Base-by-base conservation (phyloP, 2,113 vertebrate genomes). In the Neodon shergylaensis region DNA sequence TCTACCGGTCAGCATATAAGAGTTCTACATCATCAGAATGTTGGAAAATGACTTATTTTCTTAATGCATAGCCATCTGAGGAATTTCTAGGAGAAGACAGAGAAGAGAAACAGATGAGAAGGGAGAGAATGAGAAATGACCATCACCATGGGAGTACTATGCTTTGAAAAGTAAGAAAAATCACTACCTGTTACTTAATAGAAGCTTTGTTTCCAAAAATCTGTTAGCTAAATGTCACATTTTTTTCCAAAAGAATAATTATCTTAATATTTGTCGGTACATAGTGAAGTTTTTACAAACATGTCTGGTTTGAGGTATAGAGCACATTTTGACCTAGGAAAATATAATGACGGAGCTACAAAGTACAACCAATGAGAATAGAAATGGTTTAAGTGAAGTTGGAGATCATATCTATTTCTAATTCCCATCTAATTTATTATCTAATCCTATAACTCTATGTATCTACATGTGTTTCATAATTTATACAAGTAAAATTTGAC, bases 301-400 rank as follows among this genome's bases (percentile, higher is more conserved):
- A 22, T 91, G 33, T 91, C 21, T 49, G 88, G 49, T 82, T 52
- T 95, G 10, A 89, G 2, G 0, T 42, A 66, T 22, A 47, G 88
- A 81, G 10, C 28, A 79, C 73, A 58, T 33, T 92, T 88, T 89
- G 10, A 82, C 86, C 5, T n/a, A 78, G 22, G 3, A 73, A 2
- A 33, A 16, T 31, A 0, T 44, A 70, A 89, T 94, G 42, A 11
- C 26, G 92, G 63, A 68, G 21, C 42, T 68, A 90, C 16, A 17
- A n/a, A 78, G 13, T 49, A 28, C 19, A 79, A 16, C 3, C 26
- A 93, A 70, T 65, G 54, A 91, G 82, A 54, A 14, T 5, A 86
- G 36, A 95, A 94, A 72, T 8, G 52, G 22, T 65, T 79, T 76
- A 54, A n/a, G 44, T 90, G 33, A 96, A 83, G 33, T 83, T 90